Conservation (phyloP, 2,888 invertebrate species). For the Brenthis hecate region DNA sequence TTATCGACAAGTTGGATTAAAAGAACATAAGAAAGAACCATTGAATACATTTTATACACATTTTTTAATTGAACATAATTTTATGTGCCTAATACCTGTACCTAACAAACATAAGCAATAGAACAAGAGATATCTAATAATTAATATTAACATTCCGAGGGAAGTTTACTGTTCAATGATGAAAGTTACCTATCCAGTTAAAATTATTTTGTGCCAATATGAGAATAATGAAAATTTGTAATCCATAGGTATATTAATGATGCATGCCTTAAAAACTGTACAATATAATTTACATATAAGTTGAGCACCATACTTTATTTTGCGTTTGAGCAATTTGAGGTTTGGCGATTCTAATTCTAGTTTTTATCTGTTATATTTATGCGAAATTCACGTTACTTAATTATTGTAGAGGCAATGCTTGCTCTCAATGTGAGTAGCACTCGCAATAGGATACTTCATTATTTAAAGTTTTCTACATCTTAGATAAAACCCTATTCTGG, state of each 20-base stretch:
- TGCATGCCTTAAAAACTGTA: slow-evolving; percentile 15
- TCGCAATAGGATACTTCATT: slow-evolving; percentile 36
- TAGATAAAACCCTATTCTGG: slow-evolving; percentile 64
- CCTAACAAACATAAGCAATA: background rate
- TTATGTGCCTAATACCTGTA: slow-evolving; percentile 7
- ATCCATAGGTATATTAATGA: background rate
- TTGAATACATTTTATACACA: slow-evolving; percentile 3
- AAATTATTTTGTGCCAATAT: slow-evolving; percentile 15
- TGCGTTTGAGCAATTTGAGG: slow-evolving; percentile 15
- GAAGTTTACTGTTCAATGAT: background rate
- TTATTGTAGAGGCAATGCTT: slow-evolving; percentile 48
- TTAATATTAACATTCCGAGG: background rate
- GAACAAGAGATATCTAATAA: background rate
- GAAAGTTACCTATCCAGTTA: slow-evolving; percentile 19
- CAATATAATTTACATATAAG: slow-evolving; percentile 12
- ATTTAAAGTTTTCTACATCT: slow-evolving; percentile 47
- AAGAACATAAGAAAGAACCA: background rate
- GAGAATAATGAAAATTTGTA: background rate
- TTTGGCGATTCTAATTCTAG: slow-evolving; percentile 30
- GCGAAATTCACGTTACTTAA: slow-evolving; percentile 60
- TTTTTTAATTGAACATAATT: background rate
- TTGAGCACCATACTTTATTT: slow-evolving; percentile 11
- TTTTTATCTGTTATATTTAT: slow-evolving; percentile 48
- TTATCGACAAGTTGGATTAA: slow-evolving; percentile 10
- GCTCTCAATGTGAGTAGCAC: slow-evolving; percentile 26